phyloP scores from a whole-genome alignment of 2,888 invertebrate species.

The Brachypterus glaber region DNA sequence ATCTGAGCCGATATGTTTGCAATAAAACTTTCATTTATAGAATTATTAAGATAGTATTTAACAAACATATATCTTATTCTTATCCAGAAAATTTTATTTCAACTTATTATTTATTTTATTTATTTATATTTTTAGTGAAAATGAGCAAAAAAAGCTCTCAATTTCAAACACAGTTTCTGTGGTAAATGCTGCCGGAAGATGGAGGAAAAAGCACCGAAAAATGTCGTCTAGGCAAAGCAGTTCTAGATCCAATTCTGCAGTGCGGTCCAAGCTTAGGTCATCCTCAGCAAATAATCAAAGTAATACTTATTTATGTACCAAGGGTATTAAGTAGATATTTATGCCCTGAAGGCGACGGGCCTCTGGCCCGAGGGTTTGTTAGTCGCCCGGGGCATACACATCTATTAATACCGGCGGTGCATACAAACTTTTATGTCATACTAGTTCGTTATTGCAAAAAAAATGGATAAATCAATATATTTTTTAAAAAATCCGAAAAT shows the following conservation, averaged over 20 bases:
- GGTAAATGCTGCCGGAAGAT: slow-evolving; percentile 35
- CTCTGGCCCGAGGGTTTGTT: no score
- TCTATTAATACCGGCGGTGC: no score
- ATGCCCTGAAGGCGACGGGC: background rate
- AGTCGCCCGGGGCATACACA: no score
- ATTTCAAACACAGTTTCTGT: slow-evolving; percentile 28
- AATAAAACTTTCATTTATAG: no score
- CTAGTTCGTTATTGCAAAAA: no score
- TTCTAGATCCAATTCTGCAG: slow-evolving; percentile 25
- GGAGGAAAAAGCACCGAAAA: slow-evolving; percentile 35
- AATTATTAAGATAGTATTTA: no score
- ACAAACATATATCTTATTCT: no score
- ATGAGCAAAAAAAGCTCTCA: slow-evolving; percentile 11
- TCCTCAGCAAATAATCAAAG: slow-evolving; percentile 7
- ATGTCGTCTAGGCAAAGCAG: slow-evolving; percentile 26
- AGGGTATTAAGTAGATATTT: background rate
- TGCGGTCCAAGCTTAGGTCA: slow-evolving; percentile 20
- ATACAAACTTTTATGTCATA: no score
- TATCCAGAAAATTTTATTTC: background rate
- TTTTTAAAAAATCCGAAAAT: no score
- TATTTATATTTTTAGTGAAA: background rate
- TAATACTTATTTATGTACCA: background rate
- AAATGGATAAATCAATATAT: no score
- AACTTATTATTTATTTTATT: background rate
- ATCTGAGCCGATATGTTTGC: no score